Conservation (phyloP, 2,888 invertebrate genomes). For the Ptychoptera albimana region DNA sequence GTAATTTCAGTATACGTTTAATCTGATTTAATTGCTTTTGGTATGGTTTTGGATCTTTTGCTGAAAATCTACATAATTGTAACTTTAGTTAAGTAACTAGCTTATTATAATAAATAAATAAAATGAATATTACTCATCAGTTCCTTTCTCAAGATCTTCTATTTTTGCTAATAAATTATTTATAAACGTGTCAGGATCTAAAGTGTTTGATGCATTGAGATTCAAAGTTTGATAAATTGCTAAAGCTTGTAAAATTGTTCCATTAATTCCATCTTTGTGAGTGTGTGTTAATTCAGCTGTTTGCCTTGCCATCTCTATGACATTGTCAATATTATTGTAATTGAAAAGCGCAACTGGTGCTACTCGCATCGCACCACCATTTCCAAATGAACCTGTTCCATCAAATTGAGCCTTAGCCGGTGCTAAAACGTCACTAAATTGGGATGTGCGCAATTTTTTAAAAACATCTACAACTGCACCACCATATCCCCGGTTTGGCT, state of each 20-base stretch:
- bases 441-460: constrained; percentile 33
- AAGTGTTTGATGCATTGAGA: constrained; percentile 27
- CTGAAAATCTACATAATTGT: too few species aligned
- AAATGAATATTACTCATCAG: constrained; percentile 24
- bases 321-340: constrained; percentile 25
- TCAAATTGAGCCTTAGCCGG: constrained; percentile 50
- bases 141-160: constrained; percentile 31
- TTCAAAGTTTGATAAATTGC: constrained; percentile 40
- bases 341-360: constrained; percentile 48
- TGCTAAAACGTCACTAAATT: constrained; percentile 39
- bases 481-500: constrained; percentile 51
- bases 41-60: constrained; percentile 27
- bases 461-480: constrained; percentile 39
- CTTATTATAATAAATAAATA: background rate
- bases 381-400: constrained; percentile 57
- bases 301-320: constrained; percentile 34
- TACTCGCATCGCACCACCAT: constrained; percentile 61
- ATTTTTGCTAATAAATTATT: constrained; percentile 36
- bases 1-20: constrained; percentile 32
- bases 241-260: constrained; percentile 39
- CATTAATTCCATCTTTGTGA: constrained; percentile 36
- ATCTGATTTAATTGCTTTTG: constrained; percentile 36
- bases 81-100: too few species aligned
- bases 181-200: constrained; percentile 35
- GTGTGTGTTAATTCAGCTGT: constrained; percentile 47